Base-by-base conservation (phyloP, 2,113 vertebrate genomes). In the Origma solitaria region DNA sequence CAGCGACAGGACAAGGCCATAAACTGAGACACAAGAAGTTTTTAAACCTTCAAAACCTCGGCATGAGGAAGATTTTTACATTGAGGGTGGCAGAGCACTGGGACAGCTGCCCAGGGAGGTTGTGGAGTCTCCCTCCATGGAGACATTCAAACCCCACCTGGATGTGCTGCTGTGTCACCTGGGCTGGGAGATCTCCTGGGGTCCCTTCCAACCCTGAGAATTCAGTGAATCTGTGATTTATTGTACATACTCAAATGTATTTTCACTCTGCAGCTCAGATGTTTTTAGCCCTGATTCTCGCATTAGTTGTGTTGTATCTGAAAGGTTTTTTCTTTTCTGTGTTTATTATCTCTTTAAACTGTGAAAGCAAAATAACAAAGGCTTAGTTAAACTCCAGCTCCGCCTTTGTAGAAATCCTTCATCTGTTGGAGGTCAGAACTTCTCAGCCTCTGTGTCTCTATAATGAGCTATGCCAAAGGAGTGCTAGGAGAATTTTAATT, bases 341-440 rank as follows among this genome's bases (percentile, higher is more conserved):
- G 11, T 92, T 84, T 75, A 30, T 82, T 68, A 44, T n/a, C 24
- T 82, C 6, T 54, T 77, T 77, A 79, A 35, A 17, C 23, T 22
- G 5, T 57, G 37, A 53, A 82, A 76, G 13, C 17, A 38, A 66
- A 42, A 53, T 27, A 84, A 49, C 8, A 69, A 56, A 53, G 35
- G 21, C 49, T 94, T 53, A 13, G 9, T 82, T 82, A 76, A 94
- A 80, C 5, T 61, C 37, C 57, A 93, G 40, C 6, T 2, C 53
- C 88, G 40, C 28, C 78, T 87, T 75, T 68, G 13, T 28, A 72
- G 27, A 18, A 6, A 66, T 75, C 10, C 19, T 71, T 54, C 72
- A n/a, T 33, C 22, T 68, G 92, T 54, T 86, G 35, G 45, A 82
- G 87, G 90, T 91, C 44, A 69, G 77, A 76, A 40, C 8, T 44